phyloP scores from a whole-genome alignment of 2,113 vertebrate species.

The Calonectris borealis region DNA sequence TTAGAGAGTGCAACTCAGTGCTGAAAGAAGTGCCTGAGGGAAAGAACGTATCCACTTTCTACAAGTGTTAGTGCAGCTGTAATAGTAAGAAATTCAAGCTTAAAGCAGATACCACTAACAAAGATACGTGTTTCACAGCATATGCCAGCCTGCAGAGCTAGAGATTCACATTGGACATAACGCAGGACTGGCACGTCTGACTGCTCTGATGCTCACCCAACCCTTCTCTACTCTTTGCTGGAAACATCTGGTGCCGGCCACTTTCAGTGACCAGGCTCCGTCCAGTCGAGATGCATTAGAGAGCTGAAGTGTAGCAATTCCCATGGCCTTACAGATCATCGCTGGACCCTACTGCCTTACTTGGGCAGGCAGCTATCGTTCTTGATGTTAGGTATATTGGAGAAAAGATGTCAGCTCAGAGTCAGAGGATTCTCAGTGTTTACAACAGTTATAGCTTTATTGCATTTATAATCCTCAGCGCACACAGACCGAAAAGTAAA shows the following conservation, averaged over 20 bases:
- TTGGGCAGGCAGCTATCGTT: background rate
- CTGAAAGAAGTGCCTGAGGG: background rate
- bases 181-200: background rate
- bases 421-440: background rate
- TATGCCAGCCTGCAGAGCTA: background rate
- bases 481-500: background rate
- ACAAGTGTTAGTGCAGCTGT: background rate
- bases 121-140: background rate
- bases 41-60: background rate
- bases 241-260: background rate
- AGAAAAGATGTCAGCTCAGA: background rate
- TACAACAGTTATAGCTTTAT: background rate
- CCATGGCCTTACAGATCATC: background rate
- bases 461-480: background rate
- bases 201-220: fast-evolving
- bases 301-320: background rate
- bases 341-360: background rate
- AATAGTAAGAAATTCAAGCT: background rate
- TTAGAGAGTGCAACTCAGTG: background rate
- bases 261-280: background rate
- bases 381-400: background rate
- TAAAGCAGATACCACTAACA: background rate
- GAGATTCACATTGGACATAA: no score
- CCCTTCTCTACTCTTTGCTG: background rate
- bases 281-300: background rate